Evolutionary conservation across 2,888 invertebrate genomes (phyloP).

Genomic region (Hydriomena furcata): DNA sequence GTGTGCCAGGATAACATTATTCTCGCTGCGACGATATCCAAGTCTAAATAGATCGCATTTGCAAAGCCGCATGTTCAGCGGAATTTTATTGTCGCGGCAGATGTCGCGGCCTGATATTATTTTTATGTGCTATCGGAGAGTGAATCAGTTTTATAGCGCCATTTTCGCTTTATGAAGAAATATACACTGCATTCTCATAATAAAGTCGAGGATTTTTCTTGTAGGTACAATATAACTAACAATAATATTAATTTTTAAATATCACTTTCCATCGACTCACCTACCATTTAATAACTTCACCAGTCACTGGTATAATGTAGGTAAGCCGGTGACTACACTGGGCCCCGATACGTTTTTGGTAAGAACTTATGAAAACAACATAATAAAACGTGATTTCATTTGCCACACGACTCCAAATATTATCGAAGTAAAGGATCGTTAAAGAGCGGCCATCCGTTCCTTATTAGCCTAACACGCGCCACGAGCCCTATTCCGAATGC

Average conservation of each 20-base stretch:
- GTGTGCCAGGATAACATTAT: conserved; percentile 80
- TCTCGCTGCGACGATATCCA: conserved; percentile 73
- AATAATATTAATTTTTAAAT: conserved; percentile 13
- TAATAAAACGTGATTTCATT: conserved; percentile 68
- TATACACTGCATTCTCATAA: conserved; percentile 19
- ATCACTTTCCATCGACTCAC: conserved; percentile 30
- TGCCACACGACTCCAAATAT: conserved; percentile 60
- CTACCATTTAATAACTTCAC: conserved; percentile 28
- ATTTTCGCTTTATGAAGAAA: conserved; percentile 30
- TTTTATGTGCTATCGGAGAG: conserved; percentile 33
- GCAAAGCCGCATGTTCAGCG: conserved; percentile 60
- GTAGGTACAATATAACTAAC: too few species aligned
- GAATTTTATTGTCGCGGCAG: conserved; percentile 57
- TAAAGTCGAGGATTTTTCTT: conserved; percentile 10
- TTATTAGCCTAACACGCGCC: conserved; percentile 77
- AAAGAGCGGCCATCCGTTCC: conserved; percentile 70
- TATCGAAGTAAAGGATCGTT: conserved; percentile 64
- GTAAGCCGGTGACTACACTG: conserved; percentile 47
- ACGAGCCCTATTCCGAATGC: conserved; percentile 71
- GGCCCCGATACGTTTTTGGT: conserved; percentile 49
- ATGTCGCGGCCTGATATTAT: conserved; percentile 48
- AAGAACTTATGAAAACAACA: conserved; percentile 53
- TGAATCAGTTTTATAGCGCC: conserved; percentile 27
- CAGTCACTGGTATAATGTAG: conserved; percentile 40
- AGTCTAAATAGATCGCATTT: conserved; percentile 77